phyloP scores from a whole-genome alignment of 2,113 vertebrate genomes.

The Petroica traversi region DNA sequence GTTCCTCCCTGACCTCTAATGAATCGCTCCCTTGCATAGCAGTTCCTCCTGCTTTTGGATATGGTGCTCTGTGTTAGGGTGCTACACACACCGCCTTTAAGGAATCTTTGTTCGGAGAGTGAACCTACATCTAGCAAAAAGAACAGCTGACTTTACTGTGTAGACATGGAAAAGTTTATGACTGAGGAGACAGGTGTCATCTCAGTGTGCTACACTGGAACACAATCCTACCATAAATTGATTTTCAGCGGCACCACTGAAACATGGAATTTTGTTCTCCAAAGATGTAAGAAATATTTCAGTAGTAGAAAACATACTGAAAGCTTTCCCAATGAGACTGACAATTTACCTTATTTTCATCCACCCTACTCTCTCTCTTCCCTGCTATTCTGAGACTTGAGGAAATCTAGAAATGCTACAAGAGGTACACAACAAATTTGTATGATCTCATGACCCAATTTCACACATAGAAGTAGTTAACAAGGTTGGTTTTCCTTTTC shows the following conservation, averaged over 20 bases:
- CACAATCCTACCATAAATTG: not conserved
- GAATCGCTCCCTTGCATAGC: not conserved
- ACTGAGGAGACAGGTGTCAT: not conserved
- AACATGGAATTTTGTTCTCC: not conserved
- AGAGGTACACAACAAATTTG: not conserved
- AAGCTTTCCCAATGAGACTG: not conserved
- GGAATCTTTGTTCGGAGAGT: not conserved
- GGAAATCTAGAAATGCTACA: not conserved
- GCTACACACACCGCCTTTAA: not conserved
- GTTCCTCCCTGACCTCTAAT: constrained; percentile 27
- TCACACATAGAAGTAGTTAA: not conserved
- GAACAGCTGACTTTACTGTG: not conserved
- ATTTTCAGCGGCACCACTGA: not conserved
- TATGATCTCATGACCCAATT: not conserved
- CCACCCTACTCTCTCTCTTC: not conserved
- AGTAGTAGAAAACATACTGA: not conserved
- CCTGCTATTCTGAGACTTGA: not conserved
- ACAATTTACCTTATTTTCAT: not conserved
- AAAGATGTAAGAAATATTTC: not conserved
- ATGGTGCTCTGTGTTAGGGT: not conserved
- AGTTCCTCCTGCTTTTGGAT: not conserved
- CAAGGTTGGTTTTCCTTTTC: not conserved
- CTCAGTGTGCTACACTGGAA: not conserved
- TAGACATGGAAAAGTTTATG: not conserved
- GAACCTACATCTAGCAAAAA: not conserved